Evolutionary conservation across 2,113 vertebrate species (phyloP).

Genomic region (Rhinopomastus cyanomelas): DNA sequence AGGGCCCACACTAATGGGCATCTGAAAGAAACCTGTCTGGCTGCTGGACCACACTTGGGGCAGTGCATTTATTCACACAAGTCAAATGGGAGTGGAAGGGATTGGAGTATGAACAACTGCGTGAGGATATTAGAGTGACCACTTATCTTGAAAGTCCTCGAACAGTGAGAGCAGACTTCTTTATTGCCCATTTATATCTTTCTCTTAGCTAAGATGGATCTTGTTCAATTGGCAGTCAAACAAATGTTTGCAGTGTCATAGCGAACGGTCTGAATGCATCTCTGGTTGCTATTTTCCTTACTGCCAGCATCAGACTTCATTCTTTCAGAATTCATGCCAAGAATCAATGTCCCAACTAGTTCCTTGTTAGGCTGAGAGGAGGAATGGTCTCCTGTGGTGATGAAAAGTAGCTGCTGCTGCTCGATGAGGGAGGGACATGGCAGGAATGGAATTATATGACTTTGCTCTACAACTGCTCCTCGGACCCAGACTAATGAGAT

Average conservation of each 20-base stretch:
- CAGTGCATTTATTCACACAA: slow-evolving; percentile 9
- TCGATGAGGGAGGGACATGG: neutral
- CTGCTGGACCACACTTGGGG: neutral
- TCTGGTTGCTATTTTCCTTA: slow-evolving; percentile 68
- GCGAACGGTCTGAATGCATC: slow-evolving; percentile 48
- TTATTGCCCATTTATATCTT: slow-evolving; percentile 60
- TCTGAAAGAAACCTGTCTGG: neutral
- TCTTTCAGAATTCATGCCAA: slow-evolving; percentile 51
- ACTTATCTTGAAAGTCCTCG: slow-evolving; percentile 62
- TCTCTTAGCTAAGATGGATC: slow-evolving; percentile 47
- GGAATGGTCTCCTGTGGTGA: slow-evolving; percentile 58
- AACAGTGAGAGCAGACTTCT: slow-evolving; percentile 40
- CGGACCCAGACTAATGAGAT: neutral
- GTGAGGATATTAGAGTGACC: slow-evolving; percentile 34
- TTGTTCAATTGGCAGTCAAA: slow-evolving; percentile 61
- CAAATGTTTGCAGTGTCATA: slow-evolving; percentile 67
- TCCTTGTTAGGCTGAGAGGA: slow-evolving; percentile 49
- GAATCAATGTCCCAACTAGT: slow-evolving; percentile 60
- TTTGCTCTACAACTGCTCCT: neutral
- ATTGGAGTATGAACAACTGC: neutral
- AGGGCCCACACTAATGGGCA: neutral
- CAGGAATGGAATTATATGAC: neutral
- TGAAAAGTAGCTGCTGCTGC: slow-evolving; percentile 45
- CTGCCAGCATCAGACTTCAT: slow-evolving; percentile 55
- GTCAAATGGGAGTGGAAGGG: neutral